Evolutionary conservation across 1,140 invertebrate species (phyloP).

Genomic region (Cylas formicarius): DNA sequence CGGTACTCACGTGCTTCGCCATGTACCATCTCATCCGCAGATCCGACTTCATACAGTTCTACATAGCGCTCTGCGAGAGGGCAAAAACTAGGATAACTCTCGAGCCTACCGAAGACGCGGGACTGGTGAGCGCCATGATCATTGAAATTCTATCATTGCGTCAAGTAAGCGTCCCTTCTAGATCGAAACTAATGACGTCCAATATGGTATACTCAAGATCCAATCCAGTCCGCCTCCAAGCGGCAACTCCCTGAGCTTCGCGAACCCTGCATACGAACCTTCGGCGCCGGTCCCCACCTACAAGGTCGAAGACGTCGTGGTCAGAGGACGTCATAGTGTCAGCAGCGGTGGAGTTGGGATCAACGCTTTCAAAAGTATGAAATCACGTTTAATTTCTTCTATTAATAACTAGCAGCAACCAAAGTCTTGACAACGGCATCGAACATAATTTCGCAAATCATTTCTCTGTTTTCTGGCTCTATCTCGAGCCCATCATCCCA

Average conservation of each 20-base stretch:
- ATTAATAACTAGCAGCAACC: no score
- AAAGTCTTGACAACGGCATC: no score
- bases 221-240: slow-evolving; percentile 45
- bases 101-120: slow-evolving; percentile 72
- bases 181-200: slow-evolving; percentile 49
- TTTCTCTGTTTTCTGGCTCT: no score
- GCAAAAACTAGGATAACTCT: slow-evolving; percentile 63
- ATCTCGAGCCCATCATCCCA: not conserved
- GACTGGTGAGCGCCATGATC: slow-evolving; percentile 49
- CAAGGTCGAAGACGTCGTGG: slow-evolving; percentile 75
- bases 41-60: slow-evolving; percentile 77
- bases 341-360: slow-evolving; percentile 30
- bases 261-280: slow-evolving; percentile 74
- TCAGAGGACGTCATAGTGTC: slow-evolving; percentile 51
- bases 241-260: slow-evolving; percentile 57
- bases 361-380: slow-evolving; percentile 58
- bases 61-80: slow-evolving; percentile 65
- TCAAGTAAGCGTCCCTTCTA: slow-evolving; percentile 27
- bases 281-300: slow-evolving; percentile 58
- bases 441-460: no score
- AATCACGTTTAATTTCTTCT: no score
- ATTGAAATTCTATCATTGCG: not conserved
- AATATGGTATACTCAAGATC: slow-evolving; percentile 55
- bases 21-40: slow-evolving; percentile 68
- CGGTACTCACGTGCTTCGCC: slow-evolving; percentile 66